Base-by-base conservation (phyloP, 2,113 vertebrate genomes). In the Orthonyx spaldingii region DNA sequence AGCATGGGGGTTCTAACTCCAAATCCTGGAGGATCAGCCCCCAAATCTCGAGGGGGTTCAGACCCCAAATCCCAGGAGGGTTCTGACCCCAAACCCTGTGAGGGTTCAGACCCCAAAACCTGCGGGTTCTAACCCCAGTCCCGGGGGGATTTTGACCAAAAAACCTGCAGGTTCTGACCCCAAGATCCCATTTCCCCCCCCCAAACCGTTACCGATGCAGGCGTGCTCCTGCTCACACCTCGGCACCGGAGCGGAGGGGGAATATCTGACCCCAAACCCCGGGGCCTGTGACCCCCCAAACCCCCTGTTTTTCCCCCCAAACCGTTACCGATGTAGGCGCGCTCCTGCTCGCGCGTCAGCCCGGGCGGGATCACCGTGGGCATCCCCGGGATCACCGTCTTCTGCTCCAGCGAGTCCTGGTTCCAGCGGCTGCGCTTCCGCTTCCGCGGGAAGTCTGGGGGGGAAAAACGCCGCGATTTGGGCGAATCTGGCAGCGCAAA, bases 361-460 rank as follows among this genome's bases (percentile, higher is more conserved):
- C 89, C 82, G n/a, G 89, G 89, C 60, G 89, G 89, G 89, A 91
- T 91, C 68, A 91, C 89, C 68, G 89, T 91, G 74, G 89, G 85
- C 85, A 87, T 87, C 7, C 85, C 85, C 20, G 85, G 85, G 65
- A 87, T 87, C 85, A 87, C 85, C 7, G 85, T 87, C 35, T 87
- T 87, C 85, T 87, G 85, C 19, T 87, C 85, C 85, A 87, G 85
- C 30, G 85, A 87, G 49, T 87, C 85, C 57, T 87, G 85, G 75
- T 87, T 87, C 85, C 85, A 87, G 85, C 85, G 85, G 85, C 85
- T 87, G 56, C 85, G 85, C 75, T 87, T 87, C 65, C 84, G 74
- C 75, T 79, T 87, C 56, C 84, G 74, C n/a, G 84, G 84, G 84
- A 87, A 79, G 1, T 87, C 84, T 87, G 74, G 2, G 74, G 2